Conservation (phyloP, 2,113 vertebrate species). For the Halcyon senegalensis region DNA sequence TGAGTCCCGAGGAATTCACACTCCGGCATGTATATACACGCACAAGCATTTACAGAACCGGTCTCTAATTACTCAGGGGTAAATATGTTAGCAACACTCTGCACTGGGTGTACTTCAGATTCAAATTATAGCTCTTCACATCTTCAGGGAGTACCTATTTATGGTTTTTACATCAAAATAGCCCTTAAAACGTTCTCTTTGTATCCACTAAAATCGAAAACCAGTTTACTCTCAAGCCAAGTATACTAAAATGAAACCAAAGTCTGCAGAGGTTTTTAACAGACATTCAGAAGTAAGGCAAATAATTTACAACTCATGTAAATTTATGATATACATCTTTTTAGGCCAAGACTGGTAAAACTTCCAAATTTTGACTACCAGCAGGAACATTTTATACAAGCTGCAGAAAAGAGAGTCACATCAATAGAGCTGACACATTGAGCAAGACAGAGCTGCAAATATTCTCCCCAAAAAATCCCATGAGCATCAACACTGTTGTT, state of each 20-base stretch:
- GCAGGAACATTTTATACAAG: neutral
- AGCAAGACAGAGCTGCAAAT: neutral
- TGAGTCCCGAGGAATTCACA: neutral
- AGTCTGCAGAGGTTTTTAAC: neutral
- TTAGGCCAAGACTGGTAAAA: neutral
- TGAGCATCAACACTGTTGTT: neutral
- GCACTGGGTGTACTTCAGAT: neutral
- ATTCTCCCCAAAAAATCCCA: neutral
- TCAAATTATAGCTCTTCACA: neutral
- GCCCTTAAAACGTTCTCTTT: neutral
- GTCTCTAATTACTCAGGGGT: neutral
- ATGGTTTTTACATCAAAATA: neutral
- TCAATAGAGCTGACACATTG: neutral
- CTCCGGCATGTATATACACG: neutral
- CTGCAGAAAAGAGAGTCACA: neutral
- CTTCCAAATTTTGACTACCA: neutral
- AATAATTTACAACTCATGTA: neutral
- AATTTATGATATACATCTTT: neutral
- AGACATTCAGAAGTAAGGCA: neutral
- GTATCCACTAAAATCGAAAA: neutral
- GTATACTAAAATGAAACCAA: neutral
- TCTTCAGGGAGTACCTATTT: neutral
- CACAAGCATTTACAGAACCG: neutral
- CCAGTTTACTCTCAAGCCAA: neutral
- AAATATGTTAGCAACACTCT: neutral